These are phyloP conservation scores for Menura novaehollandiae DNA, from an alignment of 2,113 vertebrate genomes.

Conservation along the genomic window DNA sequence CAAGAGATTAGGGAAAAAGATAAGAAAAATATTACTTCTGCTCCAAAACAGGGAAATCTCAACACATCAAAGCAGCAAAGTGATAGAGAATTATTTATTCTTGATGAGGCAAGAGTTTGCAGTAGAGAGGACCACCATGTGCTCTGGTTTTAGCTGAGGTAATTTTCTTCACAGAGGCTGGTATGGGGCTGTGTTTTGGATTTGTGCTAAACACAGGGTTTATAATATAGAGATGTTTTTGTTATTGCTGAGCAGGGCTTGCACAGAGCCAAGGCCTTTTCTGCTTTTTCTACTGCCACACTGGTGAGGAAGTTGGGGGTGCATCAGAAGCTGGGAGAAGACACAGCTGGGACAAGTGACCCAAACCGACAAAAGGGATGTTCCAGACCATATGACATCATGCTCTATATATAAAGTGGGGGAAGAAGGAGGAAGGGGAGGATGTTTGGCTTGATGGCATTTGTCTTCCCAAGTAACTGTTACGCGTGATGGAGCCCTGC, in stretches of 20 bases:
- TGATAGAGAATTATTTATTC: background rate
- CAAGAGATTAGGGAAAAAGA: background rate
- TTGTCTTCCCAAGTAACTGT: background rate
- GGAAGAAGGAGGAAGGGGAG: background rate
- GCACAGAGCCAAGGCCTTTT: background rate
- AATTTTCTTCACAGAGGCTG: background rate
- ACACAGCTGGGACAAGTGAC: background rate
- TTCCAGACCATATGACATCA: background rate
- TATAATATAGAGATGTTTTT: background rate
- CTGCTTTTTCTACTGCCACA: rapidly evolving
- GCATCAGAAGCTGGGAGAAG: background rate
- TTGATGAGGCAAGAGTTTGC: background rate
- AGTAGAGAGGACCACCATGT: background rate
- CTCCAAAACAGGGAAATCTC: background rate
- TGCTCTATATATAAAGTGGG: background rate
- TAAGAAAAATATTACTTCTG: background rate
- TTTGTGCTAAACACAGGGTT: background rate
- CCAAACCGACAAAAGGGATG: background rate
- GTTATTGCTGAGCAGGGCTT: background rate
- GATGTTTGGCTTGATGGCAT: background rate
- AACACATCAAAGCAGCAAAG: background rate
- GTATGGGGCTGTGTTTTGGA: background rate
- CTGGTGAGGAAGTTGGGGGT: background rate
- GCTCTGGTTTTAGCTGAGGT: background rate
- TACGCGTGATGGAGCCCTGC: background rate